phyloP scores from a whole-genome alignment of 35 echinoderm and acorn worm genomes.

The Patiria miniata region DNA sequence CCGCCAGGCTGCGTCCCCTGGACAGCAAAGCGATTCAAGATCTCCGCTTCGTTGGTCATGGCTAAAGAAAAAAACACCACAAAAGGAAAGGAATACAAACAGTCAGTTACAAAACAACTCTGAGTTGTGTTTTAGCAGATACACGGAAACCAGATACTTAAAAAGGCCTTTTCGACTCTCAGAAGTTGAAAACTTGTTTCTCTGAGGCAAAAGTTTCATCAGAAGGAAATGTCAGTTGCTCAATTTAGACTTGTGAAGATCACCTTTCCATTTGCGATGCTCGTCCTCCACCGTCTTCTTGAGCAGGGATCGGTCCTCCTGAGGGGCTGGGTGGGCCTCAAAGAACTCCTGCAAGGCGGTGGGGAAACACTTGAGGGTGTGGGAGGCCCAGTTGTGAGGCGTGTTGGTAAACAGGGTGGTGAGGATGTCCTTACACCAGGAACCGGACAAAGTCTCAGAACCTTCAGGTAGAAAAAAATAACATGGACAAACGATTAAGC shows the following conservation, averaged over 20 bases:
- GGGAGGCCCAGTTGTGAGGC: slow-evolving; percentile 92
- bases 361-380: slow-evolving; percentile 93
- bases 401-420: slow-evolving; percentile 82
- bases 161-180: background rate
- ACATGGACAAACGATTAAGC: no score
- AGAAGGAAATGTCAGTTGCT: no score
- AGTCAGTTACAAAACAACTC: background rate
- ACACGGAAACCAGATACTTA: background rate
- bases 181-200: no score
- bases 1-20: background rate
- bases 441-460: slow-evolving; percentile 80
- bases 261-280: slow-evolving; percentile 87
- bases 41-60: slow-evolving; percentile 54
- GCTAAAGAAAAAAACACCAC: background rate
- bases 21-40: slow-evolving; percentile 27
- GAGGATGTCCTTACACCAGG: slow-evolving; percentile 80
- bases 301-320: slow-evolving; percentile 67
- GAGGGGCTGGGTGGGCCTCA: slow-evolving; percentile 43
- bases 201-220: no score
- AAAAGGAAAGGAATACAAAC: background rate
- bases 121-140: background rate
- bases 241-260: background rate
- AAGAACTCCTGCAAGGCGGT: slow-evolving; percentile 92
- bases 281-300: slow-evolving; percentile 91
- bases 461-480: slow-evolving; percentile 42